Evolutionary conservation across 2,797 vertebrate genomes (phyloP).

Genomic region (Ctenosaura bakeri): DNA sequence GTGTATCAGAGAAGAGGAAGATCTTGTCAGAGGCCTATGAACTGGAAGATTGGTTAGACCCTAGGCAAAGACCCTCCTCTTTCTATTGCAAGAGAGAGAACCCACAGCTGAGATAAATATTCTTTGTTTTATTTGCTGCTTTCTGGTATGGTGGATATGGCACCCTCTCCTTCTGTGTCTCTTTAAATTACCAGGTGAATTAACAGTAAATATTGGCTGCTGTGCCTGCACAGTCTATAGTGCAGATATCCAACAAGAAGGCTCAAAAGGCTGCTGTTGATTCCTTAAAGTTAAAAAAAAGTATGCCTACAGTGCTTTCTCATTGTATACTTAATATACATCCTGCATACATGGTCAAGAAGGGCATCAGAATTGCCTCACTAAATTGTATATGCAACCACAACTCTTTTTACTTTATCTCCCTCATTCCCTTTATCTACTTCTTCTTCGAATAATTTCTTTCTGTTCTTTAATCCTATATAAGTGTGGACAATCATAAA

Average conservation of each 20-base stretch:
- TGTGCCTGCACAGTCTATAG: neutral
- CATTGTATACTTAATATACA: neutral
- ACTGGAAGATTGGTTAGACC: neutral
- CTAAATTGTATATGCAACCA: too few relatives aligned
- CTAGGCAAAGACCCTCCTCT: neutral
- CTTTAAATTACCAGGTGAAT: slow-evolving; percentile 7
- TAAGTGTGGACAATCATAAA: too few relatives aligned
- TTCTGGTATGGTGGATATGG: neutral
- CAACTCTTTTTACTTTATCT: too few relatives aligned
- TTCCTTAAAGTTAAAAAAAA: neutral
- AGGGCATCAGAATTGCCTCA: neutral
- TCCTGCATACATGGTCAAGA: neutral
- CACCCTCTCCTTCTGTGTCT: neutral
- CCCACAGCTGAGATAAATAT: neutral
- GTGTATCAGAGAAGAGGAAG: neutral
- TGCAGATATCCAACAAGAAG: neutral
- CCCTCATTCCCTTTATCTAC: too few relatives aligned
- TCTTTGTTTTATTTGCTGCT: neutral
- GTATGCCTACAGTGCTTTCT: neutral
- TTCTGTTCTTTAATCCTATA: too few relatives aligned
- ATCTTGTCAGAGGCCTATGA: neutral
- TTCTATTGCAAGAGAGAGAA: neutral
- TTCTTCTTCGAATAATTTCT: too few relatives aligned
- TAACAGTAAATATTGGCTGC: neutral
- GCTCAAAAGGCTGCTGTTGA: neutral